Evolutionary conservation across 2,888 invertebrate species (phyloP), one percentile per base, ranked within the genome.

Genomic region (Embidobia sp.): DNA sequence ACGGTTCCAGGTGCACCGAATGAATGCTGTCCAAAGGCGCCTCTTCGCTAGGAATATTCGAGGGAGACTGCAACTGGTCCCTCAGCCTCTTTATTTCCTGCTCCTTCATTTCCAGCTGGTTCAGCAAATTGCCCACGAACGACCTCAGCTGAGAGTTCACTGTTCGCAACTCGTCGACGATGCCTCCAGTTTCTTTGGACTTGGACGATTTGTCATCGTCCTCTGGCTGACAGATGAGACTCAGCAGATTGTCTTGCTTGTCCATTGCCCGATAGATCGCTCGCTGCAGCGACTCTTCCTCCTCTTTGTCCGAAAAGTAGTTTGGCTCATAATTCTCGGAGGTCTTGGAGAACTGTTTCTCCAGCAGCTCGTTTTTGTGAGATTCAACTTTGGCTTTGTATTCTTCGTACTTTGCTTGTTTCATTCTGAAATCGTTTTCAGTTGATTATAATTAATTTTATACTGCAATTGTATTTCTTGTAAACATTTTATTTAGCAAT

Each of bases 111-210:
- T 94, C 94, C 19, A 94, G 89, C 85, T 94, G 93, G 46, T 91
- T 88, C 8, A 94, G 91, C 53, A 94, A 88, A 84, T 92, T 92
- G 78, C 92, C 92, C 5, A 92, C 90, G 7, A 92, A 87, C 11
- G 89, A 89, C 76, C 93, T 91, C 44, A 94, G 86, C 83, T 93
- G 93, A 72, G 92, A 91, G 84, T 93, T 94, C 6, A 94, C 89
- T 44, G 92, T 93, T 85, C 92, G 92, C 37, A 94, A 87, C 86
- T 94, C 94, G 87, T 94, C 94, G 46, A 94, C 91, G 40, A 94
- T 92, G 18, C 90, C 91, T 55, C 91, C 90, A 49, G 93, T 92
- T 74, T 92, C 91, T 86, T 94, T 94, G 80, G 90, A 90, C 84
- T 92, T 93, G 79, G 18, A 26, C 11, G 51, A 22, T 8, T 79